phyloP scores from a whole-genome alignment of 2,113 vertebrate species.

The Vireo altiloquus region DNA sequence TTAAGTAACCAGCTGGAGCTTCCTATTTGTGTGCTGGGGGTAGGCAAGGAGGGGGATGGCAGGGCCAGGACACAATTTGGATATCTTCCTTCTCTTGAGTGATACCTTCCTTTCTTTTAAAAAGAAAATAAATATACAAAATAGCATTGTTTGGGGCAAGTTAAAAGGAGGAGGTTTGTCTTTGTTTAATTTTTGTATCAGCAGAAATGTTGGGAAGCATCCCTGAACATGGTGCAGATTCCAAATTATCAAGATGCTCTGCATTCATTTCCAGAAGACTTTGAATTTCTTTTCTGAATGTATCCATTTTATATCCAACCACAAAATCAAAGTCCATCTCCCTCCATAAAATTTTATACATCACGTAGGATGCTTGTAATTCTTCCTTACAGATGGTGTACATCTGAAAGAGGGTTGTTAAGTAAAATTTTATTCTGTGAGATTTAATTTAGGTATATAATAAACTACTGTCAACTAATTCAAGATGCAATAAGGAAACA shows the following conservation, averaged over 20 bases:
- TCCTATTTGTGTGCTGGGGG: background rate
- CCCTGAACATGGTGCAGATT: background rate
- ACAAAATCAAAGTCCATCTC: background rate
- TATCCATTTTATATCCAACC: background rate
- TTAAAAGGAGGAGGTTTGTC: fast-evolving
- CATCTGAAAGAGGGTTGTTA: background rate
- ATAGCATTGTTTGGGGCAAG: background rate
- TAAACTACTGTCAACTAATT: background rate
- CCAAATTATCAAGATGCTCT: background rate
- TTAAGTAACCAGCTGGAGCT: background rate
- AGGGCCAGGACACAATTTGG: background rate
- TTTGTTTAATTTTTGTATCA: background rate
- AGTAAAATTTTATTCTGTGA: background rate
- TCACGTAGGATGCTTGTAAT: background rate
- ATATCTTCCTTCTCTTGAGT: background rate
- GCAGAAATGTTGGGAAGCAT: background rate
- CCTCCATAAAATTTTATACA: background rate
- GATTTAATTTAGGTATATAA: background rate
- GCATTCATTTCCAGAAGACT: background rate
- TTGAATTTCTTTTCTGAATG: background rate
- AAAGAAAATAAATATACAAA: too few species aligned
- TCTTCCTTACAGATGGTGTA: background rate
- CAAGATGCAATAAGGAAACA: background rate
- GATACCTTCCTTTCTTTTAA: background rate
- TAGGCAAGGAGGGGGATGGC: background rate